Evolutionary conservation across 2,888 invertebrate genomes (phyloP).

Genomic region (Hesperia comma): DNA sequence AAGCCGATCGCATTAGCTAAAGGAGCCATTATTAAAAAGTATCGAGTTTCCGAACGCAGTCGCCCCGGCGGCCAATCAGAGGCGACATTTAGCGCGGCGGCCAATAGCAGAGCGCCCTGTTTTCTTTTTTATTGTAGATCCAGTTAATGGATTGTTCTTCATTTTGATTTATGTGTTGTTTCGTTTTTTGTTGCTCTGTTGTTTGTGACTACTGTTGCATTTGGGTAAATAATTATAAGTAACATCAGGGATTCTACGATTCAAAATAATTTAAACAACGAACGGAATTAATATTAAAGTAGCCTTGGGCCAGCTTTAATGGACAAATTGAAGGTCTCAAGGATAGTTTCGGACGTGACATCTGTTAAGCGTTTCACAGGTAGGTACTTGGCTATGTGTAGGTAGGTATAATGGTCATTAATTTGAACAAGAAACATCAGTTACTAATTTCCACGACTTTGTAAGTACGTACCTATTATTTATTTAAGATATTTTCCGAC

Average conservation of each 20-base stretch:
- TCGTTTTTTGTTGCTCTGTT: constrained; percentile 47
- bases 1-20: constrained; percentile 81
- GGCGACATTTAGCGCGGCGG: constrained; percentile 60
- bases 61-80: constrained; percentile 66
- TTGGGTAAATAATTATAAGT: constrained; percentile 35
- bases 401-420: constrained; percentile 31
- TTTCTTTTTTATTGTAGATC: constrained; percentile 73
- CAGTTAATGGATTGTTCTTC: constrained; percentile 82
- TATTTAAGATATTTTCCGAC: constrained; percentile 15
- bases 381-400: constrained; percentile 19
- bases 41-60: constrained; percentile 79
- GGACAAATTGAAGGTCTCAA: constrained; percentile 3
- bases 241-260: constrained; percentile 4
- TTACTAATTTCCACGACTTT: constrained; percentile 22
- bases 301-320: neutral
- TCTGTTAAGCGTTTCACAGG: constrained; percentile 17
- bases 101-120: constrained; percentile 66
- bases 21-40: constrained; percentile 84
- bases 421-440: constrained; percentile 16
- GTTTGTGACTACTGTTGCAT: constrained; percentile 39
- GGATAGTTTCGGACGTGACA: constrained; percentile 2
- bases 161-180: constrained; percentile 77
- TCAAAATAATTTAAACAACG: neutral
- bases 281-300: neutral
- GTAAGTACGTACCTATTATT: no score